phyloP scores from a whole-genome alignment of 1,140 invertebrate genomes.

The Drosophila pectinifera region DNA sequence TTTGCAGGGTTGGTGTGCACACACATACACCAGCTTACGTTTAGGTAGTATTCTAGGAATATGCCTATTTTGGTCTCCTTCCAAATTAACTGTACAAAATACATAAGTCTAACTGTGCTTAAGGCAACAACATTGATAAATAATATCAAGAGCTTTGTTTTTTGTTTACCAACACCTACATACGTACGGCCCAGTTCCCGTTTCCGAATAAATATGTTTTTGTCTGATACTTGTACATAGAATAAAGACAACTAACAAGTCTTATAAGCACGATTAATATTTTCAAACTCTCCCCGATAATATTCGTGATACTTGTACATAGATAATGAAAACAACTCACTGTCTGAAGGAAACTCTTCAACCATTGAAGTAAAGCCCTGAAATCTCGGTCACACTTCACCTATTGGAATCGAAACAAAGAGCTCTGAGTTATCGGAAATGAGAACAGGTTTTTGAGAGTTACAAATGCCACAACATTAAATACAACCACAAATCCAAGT shows the following conservation, averaged over 20 bases:
- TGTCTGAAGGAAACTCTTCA: no score
- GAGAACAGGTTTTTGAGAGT: constrained; percentile 7
- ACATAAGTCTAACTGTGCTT: not conserved
- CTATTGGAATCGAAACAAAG: not conserved
- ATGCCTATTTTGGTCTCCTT: not conserved
- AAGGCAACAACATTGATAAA: not conserved
- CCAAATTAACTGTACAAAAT: not conserved
- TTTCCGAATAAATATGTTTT: constrained; percentile 1
- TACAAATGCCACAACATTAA: no score
- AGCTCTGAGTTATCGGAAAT: constrained; percentile 5
- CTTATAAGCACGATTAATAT: not conserved
- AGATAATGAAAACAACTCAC: not conserved
- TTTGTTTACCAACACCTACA: constrained; percentile 1
- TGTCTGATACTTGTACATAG: constrained; percentile 6
- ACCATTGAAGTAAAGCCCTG: not conserved
- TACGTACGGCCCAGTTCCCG: constrained; percentile 4
- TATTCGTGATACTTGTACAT: not conserved
- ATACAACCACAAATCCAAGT: no score
- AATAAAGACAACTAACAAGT: not conserved
- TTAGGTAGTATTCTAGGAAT: not conserved
- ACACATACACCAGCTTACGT: not conserved
- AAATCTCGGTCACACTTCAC: not conserved
- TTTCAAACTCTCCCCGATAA: not conserved
- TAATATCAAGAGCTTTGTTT: not conserved
- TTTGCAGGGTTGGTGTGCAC: constrained; percentile 7